phyloP scores from a whole-genome alignment of 2,797 vertebrate genomes.

The Trachops cirrhosus region DNA sequence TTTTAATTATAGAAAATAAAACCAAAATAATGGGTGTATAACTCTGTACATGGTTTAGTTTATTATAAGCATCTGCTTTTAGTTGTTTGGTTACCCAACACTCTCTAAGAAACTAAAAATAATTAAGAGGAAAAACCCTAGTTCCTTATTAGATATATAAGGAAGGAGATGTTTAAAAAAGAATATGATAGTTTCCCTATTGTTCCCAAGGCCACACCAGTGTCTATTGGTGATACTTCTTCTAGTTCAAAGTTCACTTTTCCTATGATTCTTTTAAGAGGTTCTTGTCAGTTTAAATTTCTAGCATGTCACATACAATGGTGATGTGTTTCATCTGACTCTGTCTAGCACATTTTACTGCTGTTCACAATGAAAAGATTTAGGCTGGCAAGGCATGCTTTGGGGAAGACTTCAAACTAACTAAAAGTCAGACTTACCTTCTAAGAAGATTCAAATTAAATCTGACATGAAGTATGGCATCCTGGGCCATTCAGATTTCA shows the following conservation, averaged over 20 bases:
- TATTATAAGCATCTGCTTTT: not conserved
- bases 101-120: not conserved
- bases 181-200: not conserved
- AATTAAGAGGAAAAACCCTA: not conserved
- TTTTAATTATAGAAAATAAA: constrained; percentile 23
- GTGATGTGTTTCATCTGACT: constrained; percentile 72
- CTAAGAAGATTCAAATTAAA: constrained; percentile 54
- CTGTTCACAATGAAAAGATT: constrained; percentile 70
- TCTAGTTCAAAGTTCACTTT: constrained; percentile 47
- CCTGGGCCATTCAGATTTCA: constrained; percentile 34
- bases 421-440: constrained; percentile 32
- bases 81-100: not conserved
- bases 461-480: not conserved
- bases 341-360: constrained; percentile 67
- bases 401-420: constrained; percentile 67
- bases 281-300: constrained; percentile 73
- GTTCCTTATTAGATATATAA: not conserved
- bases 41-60: not conserved
- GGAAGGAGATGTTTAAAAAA: not conserved
- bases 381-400: constrained; percentile 68
- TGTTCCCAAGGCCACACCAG: not conserved
- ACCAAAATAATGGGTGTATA: not conserved
- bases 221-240: not conserved
- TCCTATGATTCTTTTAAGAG: constrained; percentile 36
- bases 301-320: constrained; percentile 56